Percentiles rank a stretch among this genome's conserved stretches.
These are phyloP conservation scores for Trachops cirrhosus DNA, from an alignment of 2,797 vertebrate genomes.

Conservation along the genomic window DNA sequence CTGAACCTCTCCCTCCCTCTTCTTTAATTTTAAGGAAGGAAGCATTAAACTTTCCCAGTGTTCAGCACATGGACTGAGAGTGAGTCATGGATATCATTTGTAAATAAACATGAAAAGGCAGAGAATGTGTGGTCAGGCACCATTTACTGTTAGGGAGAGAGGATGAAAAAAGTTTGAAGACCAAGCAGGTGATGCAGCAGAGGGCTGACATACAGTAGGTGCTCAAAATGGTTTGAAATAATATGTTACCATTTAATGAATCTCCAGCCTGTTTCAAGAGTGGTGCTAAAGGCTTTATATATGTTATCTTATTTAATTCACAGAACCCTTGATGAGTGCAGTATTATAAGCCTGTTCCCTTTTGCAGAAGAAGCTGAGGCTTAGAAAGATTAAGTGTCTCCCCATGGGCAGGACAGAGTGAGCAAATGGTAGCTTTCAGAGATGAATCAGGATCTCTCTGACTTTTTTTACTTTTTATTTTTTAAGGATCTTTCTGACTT, in stretches of 20 bases:
- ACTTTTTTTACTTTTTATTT: not conserved
- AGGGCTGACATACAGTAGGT: not conserved
- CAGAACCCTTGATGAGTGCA: not conserved
- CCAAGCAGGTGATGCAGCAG: not conserved
- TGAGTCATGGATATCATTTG: not conserved
- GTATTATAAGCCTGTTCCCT: not conserved
- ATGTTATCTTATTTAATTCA: not conserved
- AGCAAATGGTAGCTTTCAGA: not conserved
- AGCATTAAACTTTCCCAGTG: not conserved
- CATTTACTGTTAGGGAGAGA: not conserved
- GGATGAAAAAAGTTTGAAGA: not conserved
- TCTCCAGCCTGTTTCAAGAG: not conserved
- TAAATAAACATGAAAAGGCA: not conserved
- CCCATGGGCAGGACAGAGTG: not conserved
- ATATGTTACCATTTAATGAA: not conserved
- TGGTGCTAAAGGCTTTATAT: not conserved
- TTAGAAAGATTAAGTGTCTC: not conserved
- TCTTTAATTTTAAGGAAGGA: not conserved
- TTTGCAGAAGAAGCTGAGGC: not conserved
- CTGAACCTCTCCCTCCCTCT: not conserved
- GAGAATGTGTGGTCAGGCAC: not conserved
- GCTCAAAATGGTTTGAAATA: not conserved
- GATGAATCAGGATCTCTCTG: not conserved
- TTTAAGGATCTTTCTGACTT: not conserved
- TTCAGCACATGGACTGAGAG: not conserved